Evolutionary conservation across 2,113 vertebrate genomes (phyloP).

Genomic region (Bagarius yarrelli): DNA sequence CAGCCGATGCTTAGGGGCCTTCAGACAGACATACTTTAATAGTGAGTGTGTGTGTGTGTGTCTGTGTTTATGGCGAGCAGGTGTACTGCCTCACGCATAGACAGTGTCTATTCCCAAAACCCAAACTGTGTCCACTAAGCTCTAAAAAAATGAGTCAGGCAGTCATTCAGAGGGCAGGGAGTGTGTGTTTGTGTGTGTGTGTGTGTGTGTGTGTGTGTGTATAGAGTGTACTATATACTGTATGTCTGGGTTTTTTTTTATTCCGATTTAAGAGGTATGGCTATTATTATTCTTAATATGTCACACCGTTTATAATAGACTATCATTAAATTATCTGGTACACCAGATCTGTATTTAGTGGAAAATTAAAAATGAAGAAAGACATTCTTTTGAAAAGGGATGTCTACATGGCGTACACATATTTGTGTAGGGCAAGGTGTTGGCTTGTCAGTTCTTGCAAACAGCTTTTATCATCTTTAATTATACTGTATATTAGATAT

Average conservation of each 20-base stretch:
- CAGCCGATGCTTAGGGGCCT: conserved; percentile 56
- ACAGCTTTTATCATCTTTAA: neutral
- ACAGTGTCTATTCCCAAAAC: conserved; percentile 62
- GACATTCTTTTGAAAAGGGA: neutral
- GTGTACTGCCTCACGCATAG: conserved; percentile 63
- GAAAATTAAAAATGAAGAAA: neutral
- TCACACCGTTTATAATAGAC: neutral
- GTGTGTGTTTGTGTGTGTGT: no score
- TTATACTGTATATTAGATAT: conserved; percentile 2
- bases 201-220: conserved; percentile 27
- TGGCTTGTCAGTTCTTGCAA: conserved; percentile 4
- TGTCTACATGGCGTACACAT: neutral
- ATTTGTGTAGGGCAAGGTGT: neutral
- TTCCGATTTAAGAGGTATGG: neutral
- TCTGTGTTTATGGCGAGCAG: conserved; percentile 60
- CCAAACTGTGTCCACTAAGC: conserved; percentile 46
- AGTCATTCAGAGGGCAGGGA: conserved; percentile 34
- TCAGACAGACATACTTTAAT: conserved; percentile 59
- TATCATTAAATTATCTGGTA: neutral
- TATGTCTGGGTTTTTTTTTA: neutral
- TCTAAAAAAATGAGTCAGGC: conserved; percentile 40
- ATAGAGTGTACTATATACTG: neutral
- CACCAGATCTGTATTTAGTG: neutral
- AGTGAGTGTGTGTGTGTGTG: conserved; percentile 39
- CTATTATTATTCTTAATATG: neutral